Evolutionary conservation across 2,888 invertebrate species (phyloP), one percentile per base, ranked within the genome.

Genomic region (Ophraella communa): DNA sequence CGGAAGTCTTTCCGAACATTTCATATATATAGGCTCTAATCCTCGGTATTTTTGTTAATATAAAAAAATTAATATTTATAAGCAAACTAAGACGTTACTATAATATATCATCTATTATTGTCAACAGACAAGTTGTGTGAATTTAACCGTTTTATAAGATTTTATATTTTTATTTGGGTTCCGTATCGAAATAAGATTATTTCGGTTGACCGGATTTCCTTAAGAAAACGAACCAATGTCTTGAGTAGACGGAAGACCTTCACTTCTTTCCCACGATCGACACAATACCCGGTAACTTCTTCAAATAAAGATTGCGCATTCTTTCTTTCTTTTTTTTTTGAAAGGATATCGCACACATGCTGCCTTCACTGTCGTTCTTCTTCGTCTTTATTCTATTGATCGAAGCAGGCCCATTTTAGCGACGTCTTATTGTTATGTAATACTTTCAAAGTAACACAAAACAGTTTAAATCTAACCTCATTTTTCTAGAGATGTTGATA

Each of bases 151-250:
- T 14, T 39, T 39, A 14, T 35, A 35, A 1, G 4, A 17, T 14
- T 14, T 14, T 14, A 14, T 14, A 39, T 17, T 39, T 14, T 17
- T 39, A 17, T 17, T 17, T 17, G 3, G 39, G 39, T 39, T 49
- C 49, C 47, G 33, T 57, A 57, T 20, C 57, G 14, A 14, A 57
- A 57, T 33, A 14, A 47, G 35, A 57, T 57, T 21, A 57, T 57
- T 33, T 47, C 57, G 56, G 56, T 51, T 62, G 60, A 60, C 64
- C 64, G 64, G 64, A 64, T 64, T 60, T 60, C 64, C 64, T 64
- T 64, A 60, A 59, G 56, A 64, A 64, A 42, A 42, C 42, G 35
- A 54, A 53, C 42, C 47, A 59, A 64, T 56, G 56, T 64, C 60
- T 64, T 60, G 24, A 14, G 49, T 54, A 64, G 64, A 64, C 23